Base-by-base conservation (phyloP, 2,113 vertebrate genomes). In the Brachyistius frenatus region DNA sequence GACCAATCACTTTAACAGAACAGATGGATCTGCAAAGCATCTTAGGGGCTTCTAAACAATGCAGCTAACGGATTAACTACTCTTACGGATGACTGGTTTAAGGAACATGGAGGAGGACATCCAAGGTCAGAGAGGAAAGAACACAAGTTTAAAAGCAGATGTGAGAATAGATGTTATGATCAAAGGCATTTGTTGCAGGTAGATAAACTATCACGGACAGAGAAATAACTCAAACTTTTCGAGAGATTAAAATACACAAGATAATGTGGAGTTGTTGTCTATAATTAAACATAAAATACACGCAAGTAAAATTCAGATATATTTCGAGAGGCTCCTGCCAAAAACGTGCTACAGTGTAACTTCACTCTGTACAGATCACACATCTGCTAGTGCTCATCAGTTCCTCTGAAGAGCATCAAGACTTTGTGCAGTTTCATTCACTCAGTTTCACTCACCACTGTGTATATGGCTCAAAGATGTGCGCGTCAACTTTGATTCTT, bases 341-440 rank as follows among this genome's bases (percentile, higher is more conserved):
- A 81, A 60, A 81, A 53, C 70, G 8, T 63, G 61, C 66, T 68
- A 30, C 54, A 76, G 50, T 71, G 46, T 37, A 80, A 87, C 55
- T 85, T 52, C 62, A 23, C 64, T 75, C 58, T 69, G 66, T 61
- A 83, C 63, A 74, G 78, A 78, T 61, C 73, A 72, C 85, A 93
- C 91, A 93, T 94, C 90, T 94, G 92, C 83, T 90, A 83, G 86
- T 87, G 90, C 87, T 94, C 90, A 93, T 91, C 82, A 85, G 84
- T 84, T 89, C 85, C 72, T 87, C 76, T 84, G 62, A 76, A 65
- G 81, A 84, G 81, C 84, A 80, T 80, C 73, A 78, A 73, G 86
- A 82, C 76, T 84, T 90, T 74, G 84, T 65, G 80, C 78, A 83
- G 82, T 87, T 86, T 83, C 81, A 80, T 80, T 84, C 81, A 79